Evolutionary conservation across 35 echinoderm and acorn worm species (phyloP).

Genomic region (Anneissia japonica): DNA sequence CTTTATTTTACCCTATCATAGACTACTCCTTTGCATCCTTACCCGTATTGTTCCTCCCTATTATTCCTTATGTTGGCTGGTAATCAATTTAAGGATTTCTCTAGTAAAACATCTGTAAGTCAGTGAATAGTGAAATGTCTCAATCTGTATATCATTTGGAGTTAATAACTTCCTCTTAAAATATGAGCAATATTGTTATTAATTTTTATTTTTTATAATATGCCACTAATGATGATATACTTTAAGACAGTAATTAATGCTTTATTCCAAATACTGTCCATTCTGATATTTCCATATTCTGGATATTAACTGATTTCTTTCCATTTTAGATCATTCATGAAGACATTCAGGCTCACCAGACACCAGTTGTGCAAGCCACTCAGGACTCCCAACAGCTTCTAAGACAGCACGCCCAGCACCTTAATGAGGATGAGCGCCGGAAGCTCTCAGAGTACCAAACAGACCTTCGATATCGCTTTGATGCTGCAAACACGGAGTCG

Average conservation of each 20-base stretch:
- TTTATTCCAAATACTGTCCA: too few species aligned
- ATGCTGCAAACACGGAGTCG: constrained; percentile 52
- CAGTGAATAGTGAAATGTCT: neutral
- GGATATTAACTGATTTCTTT: neutral
- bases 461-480: constrained; percentile 78
- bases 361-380: constrained; percentile 68
- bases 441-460: constrained; percentile 74
- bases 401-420: constrained; percentile 47
- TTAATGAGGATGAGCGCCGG: constrained; percentile 71
- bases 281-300: too few species aligned
- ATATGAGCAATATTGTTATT: too few species aligned
- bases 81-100: neutral
- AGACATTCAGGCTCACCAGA: constrained; percentile 89
- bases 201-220: too few species aligned
- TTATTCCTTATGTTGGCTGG: neutral
- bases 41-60: neutral
- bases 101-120: neutral
- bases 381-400: constrained; percentile 87
- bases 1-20: too few species aligned
- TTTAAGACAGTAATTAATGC: too few species aligned
- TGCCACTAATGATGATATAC: too few species aligned
- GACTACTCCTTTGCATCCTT: neutral
- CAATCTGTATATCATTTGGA: too few species aligned
- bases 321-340: constrained; percentile 68
- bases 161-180: too few species aligned